Evolutionary conservation across 2,113 vertebrate species (phyloP).

Genomic region (Eupsittula cactorum): DNA sequence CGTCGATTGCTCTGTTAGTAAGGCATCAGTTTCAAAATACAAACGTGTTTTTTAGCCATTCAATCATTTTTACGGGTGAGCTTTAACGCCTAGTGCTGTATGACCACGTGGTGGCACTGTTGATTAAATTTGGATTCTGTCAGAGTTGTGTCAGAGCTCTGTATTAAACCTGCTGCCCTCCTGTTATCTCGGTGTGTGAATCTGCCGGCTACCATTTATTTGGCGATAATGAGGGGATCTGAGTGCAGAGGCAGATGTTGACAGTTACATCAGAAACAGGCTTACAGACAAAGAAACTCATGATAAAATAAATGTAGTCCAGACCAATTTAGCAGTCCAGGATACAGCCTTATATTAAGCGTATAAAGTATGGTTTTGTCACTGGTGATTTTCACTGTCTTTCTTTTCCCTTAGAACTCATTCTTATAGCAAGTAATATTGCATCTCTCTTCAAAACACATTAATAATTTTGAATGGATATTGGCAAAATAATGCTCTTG

Average conservation of each 20-base stretch:
- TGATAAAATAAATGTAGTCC: background rate
- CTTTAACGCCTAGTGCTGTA: background rate
- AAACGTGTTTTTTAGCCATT: background rate
- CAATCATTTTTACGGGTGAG: background rate
- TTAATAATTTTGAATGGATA: background rate
- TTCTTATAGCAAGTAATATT: background rate
- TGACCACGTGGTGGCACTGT: constrained; percentile 80
- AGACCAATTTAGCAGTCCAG: background rate
- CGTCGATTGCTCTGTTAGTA: constrained; percentile 3
- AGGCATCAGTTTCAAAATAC: background rate
- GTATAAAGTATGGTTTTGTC: background rate
- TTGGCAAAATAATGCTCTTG: background rate
- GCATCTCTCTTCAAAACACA: background rate
- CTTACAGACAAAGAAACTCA: background rate
- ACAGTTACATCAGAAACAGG: constrained; percentile 4
- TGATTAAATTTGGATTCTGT: constrained; percentile 66
- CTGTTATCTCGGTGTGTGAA: background rate
- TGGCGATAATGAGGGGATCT: background rate
- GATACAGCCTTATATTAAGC: background rate
- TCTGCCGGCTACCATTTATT: background rate
- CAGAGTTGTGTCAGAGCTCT: background rate
- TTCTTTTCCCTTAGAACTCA: background rate
- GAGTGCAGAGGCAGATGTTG: background rate
- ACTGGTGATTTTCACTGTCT: background rate
- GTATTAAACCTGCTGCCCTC: background rate